Conservation (phyloP, 2,113 vertebrate genomes). For the Daubentonia madagascariensis region DNA sequence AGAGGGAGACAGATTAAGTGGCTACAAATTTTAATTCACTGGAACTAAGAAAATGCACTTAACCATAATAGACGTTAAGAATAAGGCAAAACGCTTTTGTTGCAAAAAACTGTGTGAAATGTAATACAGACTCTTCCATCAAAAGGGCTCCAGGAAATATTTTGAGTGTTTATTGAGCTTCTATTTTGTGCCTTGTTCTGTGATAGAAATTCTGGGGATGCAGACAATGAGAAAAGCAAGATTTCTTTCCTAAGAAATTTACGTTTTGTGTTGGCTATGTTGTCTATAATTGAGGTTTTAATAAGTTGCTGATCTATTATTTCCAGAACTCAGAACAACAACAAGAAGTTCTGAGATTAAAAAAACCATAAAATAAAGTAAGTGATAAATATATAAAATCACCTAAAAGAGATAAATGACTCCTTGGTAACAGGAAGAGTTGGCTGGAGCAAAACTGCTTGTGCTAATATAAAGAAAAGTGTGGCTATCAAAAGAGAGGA, state of each 20-base stretch:
- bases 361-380: conserved; percentile 39
- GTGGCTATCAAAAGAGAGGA: neutral
- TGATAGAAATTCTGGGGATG: neutral
- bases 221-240: neutral
- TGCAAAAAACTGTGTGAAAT: neutral
- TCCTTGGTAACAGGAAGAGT: neutral
- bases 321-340: neutral
- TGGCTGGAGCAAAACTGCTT: neutral
- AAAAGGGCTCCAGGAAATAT: neutral
- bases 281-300: neutral
- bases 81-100: conserved; percentile 2
- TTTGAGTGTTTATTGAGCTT: neutral
- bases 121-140: neutral
- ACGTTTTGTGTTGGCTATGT: neutral
- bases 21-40: conserved; percentile 59
- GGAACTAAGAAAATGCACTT: conserved; percentile 40
- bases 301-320: neutral
- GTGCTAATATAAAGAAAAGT: neutral
- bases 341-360: neutral
- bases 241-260: neutral
- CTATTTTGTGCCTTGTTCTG: neutral
- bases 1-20: conserved; percentile 44
- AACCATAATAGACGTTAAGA: conserved; percentile 39
- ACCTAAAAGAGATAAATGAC: neutral
- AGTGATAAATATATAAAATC: neutral